These are phyloP conservation scores for Scaptomyza polygonia DNA, from an alignment of 2,888 invertebrate genomes.

Conservation along the genomic window DNA sequence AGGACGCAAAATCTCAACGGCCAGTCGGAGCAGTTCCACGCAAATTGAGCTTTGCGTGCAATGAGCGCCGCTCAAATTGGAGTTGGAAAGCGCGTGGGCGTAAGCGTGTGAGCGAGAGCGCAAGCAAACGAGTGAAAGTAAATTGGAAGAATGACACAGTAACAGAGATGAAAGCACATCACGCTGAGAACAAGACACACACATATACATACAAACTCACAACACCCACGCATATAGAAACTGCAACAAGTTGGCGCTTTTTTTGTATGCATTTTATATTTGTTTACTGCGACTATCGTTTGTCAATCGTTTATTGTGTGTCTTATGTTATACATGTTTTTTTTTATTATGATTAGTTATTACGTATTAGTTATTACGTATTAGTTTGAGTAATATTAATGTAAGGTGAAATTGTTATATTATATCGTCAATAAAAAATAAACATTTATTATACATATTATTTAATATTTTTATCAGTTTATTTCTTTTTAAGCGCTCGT, in stretches of 20 bases:
- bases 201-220: constrained; percentile 21
- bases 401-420: constrained; percentile 45
- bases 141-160: constrained; percentile 52
- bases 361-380: constrained; percentile 56
- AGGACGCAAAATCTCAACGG: constrained; percentile 82
- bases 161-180: constrained; percentile 49
- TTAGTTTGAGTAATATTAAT: constrained; percentile 28
- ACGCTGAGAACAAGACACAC: constrained; percentile 51
- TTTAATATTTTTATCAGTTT: constrained; percentile 30
- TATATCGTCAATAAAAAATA: constrained; percentile 23
- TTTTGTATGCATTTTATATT: constrained; percentile 33
- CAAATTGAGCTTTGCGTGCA: constrained; percentile 80
- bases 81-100: constrained; percentile 45
- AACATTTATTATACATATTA: constrained; percentile 39
- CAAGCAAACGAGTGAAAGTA: constrained; percentile 57
- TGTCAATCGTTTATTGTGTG: constrained; percentile 24
- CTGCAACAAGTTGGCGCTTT: constrained; percentile 65
- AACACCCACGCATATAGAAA: constrained; percentile 28
- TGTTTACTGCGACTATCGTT: constrained; percentile 52
- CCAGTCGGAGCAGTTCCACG: constrained; percentile 82
- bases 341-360: constrained; percentile 46
- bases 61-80: constrained; percentile 59
- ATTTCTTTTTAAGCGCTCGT: constrained; percentile 32
- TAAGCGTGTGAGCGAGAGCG: constrained; percentile 20
- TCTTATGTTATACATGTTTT: constrained; percentile 43